Evolutionary conservation across 2,797 vertebrate species (phyloP).

Genomic region (Mionectes olivaceus): DNA sequence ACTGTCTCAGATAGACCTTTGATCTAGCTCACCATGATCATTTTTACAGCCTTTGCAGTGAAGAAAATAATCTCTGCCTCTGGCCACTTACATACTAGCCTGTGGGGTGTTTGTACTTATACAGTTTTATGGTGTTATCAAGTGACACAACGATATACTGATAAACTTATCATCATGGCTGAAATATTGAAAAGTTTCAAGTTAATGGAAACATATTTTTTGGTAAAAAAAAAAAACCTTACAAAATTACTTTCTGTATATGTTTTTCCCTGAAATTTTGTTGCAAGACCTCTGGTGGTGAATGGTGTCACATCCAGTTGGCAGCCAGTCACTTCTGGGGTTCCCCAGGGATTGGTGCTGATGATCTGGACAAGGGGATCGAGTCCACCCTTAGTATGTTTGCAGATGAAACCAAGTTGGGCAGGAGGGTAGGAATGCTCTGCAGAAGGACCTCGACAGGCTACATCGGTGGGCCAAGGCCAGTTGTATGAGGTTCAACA

Average conservation of each 20-base stretch:
- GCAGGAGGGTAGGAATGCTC: not conserved
- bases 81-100: not conserved
- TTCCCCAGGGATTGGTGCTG: rapidly evolving
- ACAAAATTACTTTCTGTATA: not conserved
- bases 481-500: not conserved
- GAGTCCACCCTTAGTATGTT: not conserved
- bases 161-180: not conserved
- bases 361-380: not conserved
- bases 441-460: not conserved
- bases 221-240: not conserved
- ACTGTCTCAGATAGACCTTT: not conserved
- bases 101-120: not conserved
- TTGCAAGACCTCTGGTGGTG: not conserved
- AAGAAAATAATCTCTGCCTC: not conserved
- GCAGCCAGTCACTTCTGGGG: rapidly evolving
- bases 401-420: not conserved
- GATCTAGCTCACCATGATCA: not conserved
- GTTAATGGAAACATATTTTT: not conserved
- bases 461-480: not conserved
- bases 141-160: not conserved
- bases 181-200: not conserved
- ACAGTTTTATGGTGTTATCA: not conserved
- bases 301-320: too few species aligned
- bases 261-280: not conserved
- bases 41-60: not conserved